Conservation (phyloP, 2,888 invertebrate species). For the Parapristionchus giblindavisi region DNA sequence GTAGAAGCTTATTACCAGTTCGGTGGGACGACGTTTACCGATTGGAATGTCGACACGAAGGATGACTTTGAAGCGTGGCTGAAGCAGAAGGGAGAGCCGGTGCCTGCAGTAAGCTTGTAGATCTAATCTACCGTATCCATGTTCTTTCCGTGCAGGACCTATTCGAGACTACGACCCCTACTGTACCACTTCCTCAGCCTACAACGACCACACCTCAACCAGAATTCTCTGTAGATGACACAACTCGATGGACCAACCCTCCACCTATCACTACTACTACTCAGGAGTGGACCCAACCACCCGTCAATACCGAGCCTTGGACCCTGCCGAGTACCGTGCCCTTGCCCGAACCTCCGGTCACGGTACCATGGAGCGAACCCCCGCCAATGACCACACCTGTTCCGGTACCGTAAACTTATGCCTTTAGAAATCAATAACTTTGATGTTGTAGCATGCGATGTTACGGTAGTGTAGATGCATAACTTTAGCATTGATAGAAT, state of each 20-base stretch:
- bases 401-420: too few relatives aligned
- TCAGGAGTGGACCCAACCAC: not conserved
- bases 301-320: not conserved
- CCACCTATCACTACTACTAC: not conserved
- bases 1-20: too few relatives aligned
- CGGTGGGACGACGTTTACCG: conserved; percentile 28
- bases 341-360: not conserved
- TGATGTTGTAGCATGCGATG: too few relatives aligned
- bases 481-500: too few relatives aligned
- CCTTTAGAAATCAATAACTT: too few relatives aligned
- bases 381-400: too few relatives aligned
- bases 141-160: conserved; percentile 1
- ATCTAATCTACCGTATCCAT: not conserved
- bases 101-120: conserved; percentile 7
- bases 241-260: not conserved
- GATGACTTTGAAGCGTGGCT: conserved; percentile 30
- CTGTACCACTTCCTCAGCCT: not conserved
- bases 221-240: not conserved
- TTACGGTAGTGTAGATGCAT: too few relatives aligned
- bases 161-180: conserved; percentile 25
- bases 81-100: conserved; percentile 12
- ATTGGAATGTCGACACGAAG: conserved; percentile 25
- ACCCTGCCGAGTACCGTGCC: not conserved
- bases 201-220: not conserved
- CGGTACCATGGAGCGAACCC: not conserved